These are phyloP conservation scores for Mohoua ochrocephala DNA, from an alignment of 2,113 vertebrate species.

Conservation along the genomic window DNA sequence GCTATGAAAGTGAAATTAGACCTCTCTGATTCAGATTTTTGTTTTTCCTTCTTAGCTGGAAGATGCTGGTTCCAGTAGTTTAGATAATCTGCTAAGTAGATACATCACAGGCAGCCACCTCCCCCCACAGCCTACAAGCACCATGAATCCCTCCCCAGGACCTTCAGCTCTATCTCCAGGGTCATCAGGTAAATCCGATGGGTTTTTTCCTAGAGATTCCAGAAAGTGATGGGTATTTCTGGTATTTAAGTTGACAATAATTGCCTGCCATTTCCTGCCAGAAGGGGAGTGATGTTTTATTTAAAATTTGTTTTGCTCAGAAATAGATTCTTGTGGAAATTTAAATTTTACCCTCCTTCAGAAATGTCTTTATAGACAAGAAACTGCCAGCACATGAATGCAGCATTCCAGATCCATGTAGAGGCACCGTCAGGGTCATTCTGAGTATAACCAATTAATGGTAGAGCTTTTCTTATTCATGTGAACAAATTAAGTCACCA, in stretches of 20 bases:
- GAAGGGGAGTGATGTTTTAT: neutral
- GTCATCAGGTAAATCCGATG: constrained; percentile 84
- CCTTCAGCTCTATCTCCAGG: constrained; percentile 93
- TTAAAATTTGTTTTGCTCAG: neutral
- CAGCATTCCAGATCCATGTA: neutral
- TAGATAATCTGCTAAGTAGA: constrained; percentile 89
- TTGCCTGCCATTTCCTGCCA: neutral
- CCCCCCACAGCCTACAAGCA: constrained; percentile 79
- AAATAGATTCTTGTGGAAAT: neutral
- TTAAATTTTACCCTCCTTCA: neutral
- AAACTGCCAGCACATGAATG: neutral
- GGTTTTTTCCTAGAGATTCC: neutral
- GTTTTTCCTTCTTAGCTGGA: constrained; percentile 80
- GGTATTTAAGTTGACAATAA: neutral
- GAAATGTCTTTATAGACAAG: neutral
- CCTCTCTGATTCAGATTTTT: neutral
- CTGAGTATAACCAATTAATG: neutral
- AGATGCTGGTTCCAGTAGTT: constrained; percentile 92
- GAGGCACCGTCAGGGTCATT: neutral
- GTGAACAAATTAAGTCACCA: neutral
- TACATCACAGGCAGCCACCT: constrained; percentile 91
- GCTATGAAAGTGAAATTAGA: neutral
- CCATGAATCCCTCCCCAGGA: constrained; percentile 92
- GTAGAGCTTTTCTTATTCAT: neutral
- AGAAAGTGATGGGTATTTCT: neutral